phyloP scores from a whole-genome alignment of 1,140 invertebrate genomes.

The Caenorhabditis inopinata region DNA sequence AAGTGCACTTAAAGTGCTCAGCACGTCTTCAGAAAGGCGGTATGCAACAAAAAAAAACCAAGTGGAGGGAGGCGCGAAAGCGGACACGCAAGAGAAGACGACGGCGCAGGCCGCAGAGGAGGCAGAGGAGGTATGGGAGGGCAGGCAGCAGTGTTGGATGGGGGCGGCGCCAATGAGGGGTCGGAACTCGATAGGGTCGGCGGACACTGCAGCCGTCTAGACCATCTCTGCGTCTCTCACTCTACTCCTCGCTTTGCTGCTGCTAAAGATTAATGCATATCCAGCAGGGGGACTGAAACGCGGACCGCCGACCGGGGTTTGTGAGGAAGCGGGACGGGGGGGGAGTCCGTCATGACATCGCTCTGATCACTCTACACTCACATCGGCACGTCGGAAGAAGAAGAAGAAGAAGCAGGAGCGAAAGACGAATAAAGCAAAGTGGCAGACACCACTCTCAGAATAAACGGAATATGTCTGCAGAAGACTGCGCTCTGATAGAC shows the following conservation, averaged over 20 bases:
- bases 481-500: no score
- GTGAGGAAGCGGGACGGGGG: background rate
- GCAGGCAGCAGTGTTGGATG: background rate
- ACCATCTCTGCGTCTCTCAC: conserved; percentile 8
- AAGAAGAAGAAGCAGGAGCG: no score
- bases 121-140: conserved; percentile 19
- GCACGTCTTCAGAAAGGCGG: background rate
- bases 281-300: background rate
- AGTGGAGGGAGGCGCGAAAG: background rate
- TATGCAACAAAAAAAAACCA: background rate
- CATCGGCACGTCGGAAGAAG: background rate
- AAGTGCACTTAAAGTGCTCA: background rate
- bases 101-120: background rate
- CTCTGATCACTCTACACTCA: conserved; percentile 12
- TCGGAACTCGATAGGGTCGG: conserved; percentile 29
- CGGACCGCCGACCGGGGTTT: background rate
- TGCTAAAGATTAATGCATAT: conserved; percentile 17
- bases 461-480: no score
- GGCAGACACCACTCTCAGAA: no score
- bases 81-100: background rate
- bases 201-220: conserved; percentile 30
- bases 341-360: no score
- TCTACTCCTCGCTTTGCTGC: background rate
- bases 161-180: conserved; percentile 16
- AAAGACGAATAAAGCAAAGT: no score